phyloP scores from a whole-genome alignment of 2,797 vertebrate genomes.

The Onychomys leucogaster region DNA sequence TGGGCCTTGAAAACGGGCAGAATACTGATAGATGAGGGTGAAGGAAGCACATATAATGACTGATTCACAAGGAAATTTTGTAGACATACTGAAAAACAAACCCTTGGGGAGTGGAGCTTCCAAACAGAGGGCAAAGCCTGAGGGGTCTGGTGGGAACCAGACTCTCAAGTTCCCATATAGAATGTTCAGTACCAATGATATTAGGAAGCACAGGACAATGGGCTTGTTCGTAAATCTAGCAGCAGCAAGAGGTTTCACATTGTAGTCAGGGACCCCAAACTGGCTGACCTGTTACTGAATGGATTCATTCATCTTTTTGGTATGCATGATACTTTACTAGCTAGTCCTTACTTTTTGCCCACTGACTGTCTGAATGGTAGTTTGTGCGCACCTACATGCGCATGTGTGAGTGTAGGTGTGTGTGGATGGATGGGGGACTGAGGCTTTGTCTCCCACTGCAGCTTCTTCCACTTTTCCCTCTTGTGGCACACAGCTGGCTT shows the following conservation, averaged over 20 bases:
- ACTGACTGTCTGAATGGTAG: conserved; percentile 75
- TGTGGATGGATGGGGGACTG: conserved; percentile 75
- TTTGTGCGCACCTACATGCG: conserved; percentile 52
- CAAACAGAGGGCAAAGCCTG: conserved; percentile 51
- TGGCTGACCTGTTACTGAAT: conserved; percentile 31
- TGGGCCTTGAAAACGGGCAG: conserved; percentile 67
- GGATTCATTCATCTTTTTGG: conserved; percentile 12
- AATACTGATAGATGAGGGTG: conserved; percentile 57
- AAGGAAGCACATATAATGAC: conserved; percentile 62
- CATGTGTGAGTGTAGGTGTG: conserved; percentile 81
- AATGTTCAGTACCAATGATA: conserved; percentile 71
- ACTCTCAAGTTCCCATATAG: conserved; percentile 56
- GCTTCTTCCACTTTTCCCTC: conserved; percentile 73
- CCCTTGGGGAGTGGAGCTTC: conserved; percentile 53
- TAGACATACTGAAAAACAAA: conserved; percentile 66
- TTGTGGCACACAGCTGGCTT: conserved; percentile 75
- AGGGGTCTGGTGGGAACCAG: background rate
- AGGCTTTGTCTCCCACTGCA: conserved; percentile 77
- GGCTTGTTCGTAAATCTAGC: conserved; percentile 80
- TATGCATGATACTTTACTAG: background rate
- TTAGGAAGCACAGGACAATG: conserved; percentile 69
- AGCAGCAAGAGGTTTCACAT: conserved; percentile 82
- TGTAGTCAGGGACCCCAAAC: conserved; percentile 79
- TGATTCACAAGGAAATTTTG: conserved; percentile 60
- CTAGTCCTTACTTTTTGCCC: conserved; percentile 58